Percentiles rank a stretch among this genome's conserved stretches.
phyloP scores from a whole-genome alignment of 1,140 invertebrate genomes.

The Lasioglossum baleicum region DNA sequence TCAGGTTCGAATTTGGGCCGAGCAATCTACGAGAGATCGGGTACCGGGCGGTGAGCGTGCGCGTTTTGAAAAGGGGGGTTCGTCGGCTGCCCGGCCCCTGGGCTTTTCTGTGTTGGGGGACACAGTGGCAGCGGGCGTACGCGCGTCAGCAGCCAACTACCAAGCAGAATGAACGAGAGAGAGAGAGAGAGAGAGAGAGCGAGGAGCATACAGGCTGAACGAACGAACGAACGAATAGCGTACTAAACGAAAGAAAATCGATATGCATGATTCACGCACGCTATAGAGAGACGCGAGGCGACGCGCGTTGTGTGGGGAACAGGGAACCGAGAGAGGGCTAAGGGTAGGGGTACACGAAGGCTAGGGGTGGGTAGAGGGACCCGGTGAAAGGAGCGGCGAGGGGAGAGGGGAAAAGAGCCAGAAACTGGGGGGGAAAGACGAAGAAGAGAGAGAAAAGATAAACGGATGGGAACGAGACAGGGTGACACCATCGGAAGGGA shows the following conservation, averaged over 20 bases:
- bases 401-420: neutral
- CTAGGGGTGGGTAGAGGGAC: slow-evolving; percentile 29
- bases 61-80: slow-evolving; percentile 67
- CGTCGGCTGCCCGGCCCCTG: slow-evolving; percentile 56
- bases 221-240: slow-evolving; percentile 22
- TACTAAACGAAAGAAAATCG: slow-evolving; percentile 76
- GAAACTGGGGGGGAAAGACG: too few relatives aligned
- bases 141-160: too few relatives aligned
- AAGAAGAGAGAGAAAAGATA: too few relatives aligned
- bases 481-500: slow-evolving; percentile 15
- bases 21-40: neutral
- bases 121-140: too few relatives aligned
- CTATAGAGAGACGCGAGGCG: slow-evolving; percentile 52
- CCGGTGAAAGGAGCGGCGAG: slow-evolving; percentile 30
- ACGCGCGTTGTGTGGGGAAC: slow-evolving; percentile 36
- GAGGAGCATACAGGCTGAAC: too few relatives aligned
- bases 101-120: slow-evolving; percentile 46
- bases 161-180: neutral
- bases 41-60: slow-evolving; percentile 8
- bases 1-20: too few relatives aligned
- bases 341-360: slow-evolving; percentile 29
- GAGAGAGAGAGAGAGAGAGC: neutral
- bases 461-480: neutral
- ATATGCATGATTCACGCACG: slow-evolving; percentile 80
- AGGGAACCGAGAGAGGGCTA: slow-evolving; percentile 24